Percentiles rank a stretch among this genome's conserved stretches.
These are phyloP conservation scores for Lophotriccus pileatus DNA, from an alignment of 2,797 vertebrate genomes.

Conservation along the genomic window DNA sequence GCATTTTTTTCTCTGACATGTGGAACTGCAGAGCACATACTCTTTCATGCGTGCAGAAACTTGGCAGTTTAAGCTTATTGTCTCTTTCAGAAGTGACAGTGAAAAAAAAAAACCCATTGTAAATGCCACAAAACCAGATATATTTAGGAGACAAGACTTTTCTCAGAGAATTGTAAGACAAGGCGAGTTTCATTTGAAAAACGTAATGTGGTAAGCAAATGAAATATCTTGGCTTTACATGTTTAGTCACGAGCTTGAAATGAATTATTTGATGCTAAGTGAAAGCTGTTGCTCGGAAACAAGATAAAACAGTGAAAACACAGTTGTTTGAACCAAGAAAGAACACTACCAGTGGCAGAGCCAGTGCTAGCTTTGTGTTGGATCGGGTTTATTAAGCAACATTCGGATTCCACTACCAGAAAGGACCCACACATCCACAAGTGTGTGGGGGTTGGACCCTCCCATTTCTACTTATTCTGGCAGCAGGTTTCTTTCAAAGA, in stretches of 20 bases:
- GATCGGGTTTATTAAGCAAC: background rate
- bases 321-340: background rate
- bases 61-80: background rate
- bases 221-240: background rate
- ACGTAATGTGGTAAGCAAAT: background rate
- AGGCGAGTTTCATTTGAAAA: background rate
- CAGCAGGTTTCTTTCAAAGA: background rate
- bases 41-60: background rate
- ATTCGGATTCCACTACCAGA: background rate
- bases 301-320: constrained; percentile 13
- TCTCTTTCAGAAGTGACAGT: background rate
- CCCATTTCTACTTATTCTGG: background rate
- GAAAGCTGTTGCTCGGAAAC: constrained; percentile 45
- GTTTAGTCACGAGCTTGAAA: background rate
- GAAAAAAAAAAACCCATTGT: background rate
- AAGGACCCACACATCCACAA: background rate
- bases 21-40: background rate
- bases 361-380: background rate
- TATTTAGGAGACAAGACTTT: background rate
- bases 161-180: background rate
- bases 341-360: background rate
- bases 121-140: background rate
- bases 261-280: background rate
- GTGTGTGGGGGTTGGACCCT: background rate
- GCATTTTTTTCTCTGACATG: background rate